Conservation (phyloP, 2,113 vertebrate species). For the Periophthalmodon schlosseri region DNA sequence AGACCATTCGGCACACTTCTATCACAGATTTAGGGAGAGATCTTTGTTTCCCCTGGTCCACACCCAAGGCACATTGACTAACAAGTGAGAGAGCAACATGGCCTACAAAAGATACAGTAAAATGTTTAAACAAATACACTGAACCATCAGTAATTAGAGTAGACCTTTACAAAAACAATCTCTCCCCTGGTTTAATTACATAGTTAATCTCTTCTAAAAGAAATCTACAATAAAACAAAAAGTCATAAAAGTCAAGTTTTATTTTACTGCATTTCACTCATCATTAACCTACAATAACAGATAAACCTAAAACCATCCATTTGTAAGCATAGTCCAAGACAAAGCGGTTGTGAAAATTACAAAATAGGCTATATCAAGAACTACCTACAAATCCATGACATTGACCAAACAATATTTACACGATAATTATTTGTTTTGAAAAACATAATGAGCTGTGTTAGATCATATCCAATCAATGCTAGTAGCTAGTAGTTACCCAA, state of each 20-base stretch:
- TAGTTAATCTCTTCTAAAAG: no score
- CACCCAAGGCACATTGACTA: constrained; percentile 87
- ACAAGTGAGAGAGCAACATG: constrained; percentile 92
- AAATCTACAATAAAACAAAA: no score
- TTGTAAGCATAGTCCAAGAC: neutral
- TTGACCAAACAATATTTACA: neutral
- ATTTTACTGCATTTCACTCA: no score
- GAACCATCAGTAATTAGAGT: neutral
- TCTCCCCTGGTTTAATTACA: neutral
- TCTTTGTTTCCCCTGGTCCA: constrained; percentile 93
- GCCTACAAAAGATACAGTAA: constrained; percentile 75
- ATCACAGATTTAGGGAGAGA: constrained; percentile 93
- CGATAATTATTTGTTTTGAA: neutral
- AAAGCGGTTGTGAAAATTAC: neutral
- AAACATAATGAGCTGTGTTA: neutral
- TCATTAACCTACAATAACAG: neutral
- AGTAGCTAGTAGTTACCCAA: constrained; percentile 82
- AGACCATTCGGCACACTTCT: constrained; percentile 96
- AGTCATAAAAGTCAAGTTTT: no score
- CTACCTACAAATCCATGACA: neutral
- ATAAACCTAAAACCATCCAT: neutral
- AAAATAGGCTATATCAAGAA: neutral
- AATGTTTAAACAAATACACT: neutral
- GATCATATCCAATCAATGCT: neutral
- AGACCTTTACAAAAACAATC: neutral